phyloP scores from a whole-genome alignment of 2,113 vertebrate species.

The Callorhinus ursinus region DNA sequence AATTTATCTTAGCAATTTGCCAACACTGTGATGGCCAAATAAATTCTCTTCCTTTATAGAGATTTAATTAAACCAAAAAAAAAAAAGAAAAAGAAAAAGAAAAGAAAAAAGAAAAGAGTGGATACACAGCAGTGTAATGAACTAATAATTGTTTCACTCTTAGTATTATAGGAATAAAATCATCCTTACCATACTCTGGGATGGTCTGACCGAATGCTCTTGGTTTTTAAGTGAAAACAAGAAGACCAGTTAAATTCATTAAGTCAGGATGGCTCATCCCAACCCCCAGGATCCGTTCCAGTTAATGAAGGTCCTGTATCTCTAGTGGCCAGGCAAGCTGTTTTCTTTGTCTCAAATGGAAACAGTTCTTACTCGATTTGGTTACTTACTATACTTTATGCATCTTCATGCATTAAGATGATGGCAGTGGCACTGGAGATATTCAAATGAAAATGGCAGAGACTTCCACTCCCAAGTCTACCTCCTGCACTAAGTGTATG shows the following conservation, averaged over 20 bases:
- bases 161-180: not conserved
- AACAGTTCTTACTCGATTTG: conserved; percentile 52
- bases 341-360: not conserved
- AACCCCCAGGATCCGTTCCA: not conserved
- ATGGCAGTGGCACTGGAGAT: not conserved
- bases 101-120: not conserved
- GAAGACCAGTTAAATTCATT: not conserved
- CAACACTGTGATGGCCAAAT: not conserved
- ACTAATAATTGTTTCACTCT: not conserved
- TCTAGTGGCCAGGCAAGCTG: not conserved
- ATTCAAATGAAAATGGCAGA: not conserved
- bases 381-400: not conserved
- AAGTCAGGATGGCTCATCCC: conserved; percentile 55
- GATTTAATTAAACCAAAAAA: not conserved
- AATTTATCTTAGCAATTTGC: not conserved
- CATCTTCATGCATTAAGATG: not conserved
- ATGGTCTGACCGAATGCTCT: not conserved
- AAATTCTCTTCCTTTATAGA: not conserved
- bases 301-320: conserved; percentile 50
- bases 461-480: not conserved
- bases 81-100: not conserved
- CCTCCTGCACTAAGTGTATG: not conserved
- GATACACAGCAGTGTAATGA: not conserved
- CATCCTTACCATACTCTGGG: not conserved
- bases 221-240: conserved; percentile 14